Evolutionary conservation across 1,140 invertebrate genomes (phyloP).

Genomic region (Antheraea pernyi): DNA sequence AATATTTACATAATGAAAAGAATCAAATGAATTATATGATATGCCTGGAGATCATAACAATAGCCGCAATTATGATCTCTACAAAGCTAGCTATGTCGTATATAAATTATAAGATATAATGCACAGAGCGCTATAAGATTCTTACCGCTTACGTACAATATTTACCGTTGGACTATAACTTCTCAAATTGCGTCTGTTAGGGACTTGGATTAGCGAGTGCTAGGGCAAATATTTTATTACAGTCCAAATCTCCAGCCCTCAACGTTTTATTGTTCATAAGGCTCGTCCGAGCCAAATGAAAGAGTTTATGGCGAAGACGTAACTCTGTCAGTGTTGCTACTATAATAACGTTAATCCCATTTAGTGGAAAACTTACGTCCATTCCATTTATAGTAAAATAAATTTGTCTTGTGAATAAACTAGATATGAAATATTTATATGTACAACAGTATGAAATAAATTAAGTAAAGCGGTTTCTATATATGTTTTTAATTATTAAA

Average conservation of each 20-base stretch:
- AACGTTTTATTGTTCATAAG: constrained; percentile 79
- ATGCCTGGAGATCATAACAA: not conserved
- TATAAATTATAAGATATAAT: not conserved
- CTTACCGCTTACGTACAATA: constrained; percentile 8
- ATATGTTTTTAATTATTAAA: too few species aligned
- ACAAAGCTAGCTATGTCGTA: not conserved
- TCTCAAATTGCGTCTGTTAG: constrained; percentile 72
- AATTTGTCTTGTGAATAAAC: not conserved
- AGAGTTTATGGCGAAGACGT: constrained; percentile 74
- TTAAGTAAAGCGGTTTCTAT: too few species aligned
- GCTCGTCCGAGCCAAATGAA: constrained; percentile 77
- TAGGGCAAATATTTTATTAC: constrained; percentile 79
- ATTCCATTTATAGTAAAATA: not conserved
- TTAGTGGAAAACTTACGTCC: constrained; percentile 24
- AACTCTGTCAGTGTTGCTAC: constrained; percentile 66
- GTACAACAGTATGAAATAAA: too few species aligned
- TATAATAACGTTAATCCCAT: constrained; percentile 32
- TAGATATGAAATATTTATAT: not conserved
- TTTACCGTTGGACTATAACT: constrained; percentile 55
- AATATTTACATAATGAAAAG: too few species aligned
- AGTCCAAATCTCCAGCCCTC: constrained; percentile 76
- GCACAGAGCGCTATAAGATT: not conserved
- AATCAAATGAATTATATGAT: not conserved
- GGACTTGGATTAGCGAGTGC: constrained; percentile 72
- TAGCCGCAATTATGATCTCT: not conserved